Conservation (phyloP, 2,797 vertebrate genomes). For the Serranus cabrilla region DNA sequence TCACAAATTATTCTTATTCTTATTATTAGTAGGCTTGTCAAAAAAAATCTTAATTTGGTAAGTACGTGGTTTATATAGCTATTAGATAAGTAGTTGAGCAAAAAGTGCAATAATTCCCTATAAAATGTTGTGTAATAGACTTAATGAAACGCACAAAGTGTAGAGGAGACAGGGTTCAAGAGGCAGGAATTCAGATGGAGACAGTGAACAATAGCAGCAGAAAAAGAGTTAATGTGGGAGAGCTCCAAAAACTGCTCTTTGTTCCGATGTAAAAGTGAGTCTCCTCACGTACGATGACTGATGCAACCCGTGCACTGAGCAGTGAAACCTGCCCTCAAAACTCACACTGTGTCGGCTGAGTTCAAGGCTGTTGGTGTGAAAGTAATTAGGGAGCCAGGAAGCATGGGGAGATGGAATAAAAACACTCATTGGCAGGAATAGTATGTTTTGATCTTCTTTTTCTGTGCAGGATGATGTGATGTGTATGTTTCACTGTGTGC, state of each 20-base stretch:
- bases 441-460: background rate
- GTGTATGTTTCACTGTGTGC: background rate
- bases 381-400: slow-evolving; percentile 11
- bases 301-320: slow-evolving; percentile 28
- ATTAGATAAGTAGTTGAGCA: no score
- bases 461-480: background rate
- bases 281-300: slow-evolving; percentile 21
- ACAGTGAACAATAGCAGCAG: slow-evolving; percentile 3
- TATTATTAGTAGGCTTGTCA: no score
- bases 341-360: background rate
- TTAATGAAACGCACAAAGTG: background rate
- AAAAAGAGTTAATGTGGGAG: slow-evolving; percentile 12
- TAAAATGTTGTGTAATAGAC: no score
- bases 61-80: no score
- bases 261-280: slow-evolving; percentile 19
- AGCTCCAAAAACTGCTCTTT: slow-evolving; percentile 24
- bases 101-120: no score
- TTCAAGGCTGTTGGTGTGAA: slow-evolving; percentile 6
- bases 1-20: background rate
- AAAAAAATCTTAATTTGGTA: no score
- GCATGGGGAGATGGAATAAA: background rate
- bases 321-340: slow-evolving; percentile 29
- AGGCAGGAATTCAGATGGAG: slow-evolving; percentile 7
- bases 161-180: background rate
- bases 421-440: background rate